Base-by-base conservation (phyloP, 2,113 vertebrate genomes). In the Nyctereutes procyonoides region DNA sequence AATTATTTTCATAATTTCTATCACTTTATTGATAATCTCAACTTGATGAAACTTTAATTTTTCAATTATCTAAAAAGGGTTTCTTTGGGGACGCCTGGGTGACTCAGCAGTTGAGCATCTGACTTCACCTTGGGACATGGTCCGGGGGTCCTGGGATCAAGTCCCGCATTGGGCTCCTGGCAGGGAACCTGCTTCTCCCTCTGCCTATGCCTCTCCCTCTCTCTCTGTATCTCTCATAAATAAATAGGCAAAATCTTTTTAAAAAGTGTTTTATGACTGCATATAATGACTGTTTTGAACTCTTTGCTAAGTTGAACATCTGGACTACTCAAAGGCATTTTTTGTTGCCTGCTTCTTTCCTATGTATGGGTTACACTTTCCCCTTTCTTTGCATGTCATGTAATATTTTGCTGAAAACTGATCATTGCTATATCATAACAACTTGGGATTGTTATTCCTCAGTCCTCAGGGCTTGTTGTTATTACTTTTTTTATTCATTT, bases 41-140 rank as follows among this genome's bases (percentile, higher is more conserved):
- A 30, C 55, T 74, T 65, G 56, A 28, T 55, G 22, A 74, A 24
- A 38, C 55, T 87, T 35, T 43, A 65, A 65, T n/a, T 28, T 15
- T 92, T 69, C 48, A 83, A 83, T 62, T 79, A 32, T 71, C 87
- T 92, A 53, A 95, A 84, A 90, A n/a, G 71, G 10, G 26, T 71
- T 87, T 87, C 6, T 43, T 43, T 43, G 43, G 43, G 43, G 43
- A 43, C 1, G 6, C 43, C 43, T 43, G 43, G 43, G 43, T 43
- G 43, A 43, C 43, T 43, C 7, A 43, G 43, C 6, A 43, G 43
- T 43, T 43, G 43, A 43, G 43, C 43, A 43, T 43, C 6, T 43
- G 43, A 5, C 43, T 43, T 43, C 43, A 43, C 6, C 43, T 43
- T 43, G 43, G 43, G 7, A 43, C 43, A 43, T 43, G 43, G 43